Percentiles rank a stretch among this genome's conserved stretches.
These are phyloP conservation scores for Thunnus thynnus DNA, from an alignment of 2,113 vertebrate species.

Conservation along the genomic window DNA sequence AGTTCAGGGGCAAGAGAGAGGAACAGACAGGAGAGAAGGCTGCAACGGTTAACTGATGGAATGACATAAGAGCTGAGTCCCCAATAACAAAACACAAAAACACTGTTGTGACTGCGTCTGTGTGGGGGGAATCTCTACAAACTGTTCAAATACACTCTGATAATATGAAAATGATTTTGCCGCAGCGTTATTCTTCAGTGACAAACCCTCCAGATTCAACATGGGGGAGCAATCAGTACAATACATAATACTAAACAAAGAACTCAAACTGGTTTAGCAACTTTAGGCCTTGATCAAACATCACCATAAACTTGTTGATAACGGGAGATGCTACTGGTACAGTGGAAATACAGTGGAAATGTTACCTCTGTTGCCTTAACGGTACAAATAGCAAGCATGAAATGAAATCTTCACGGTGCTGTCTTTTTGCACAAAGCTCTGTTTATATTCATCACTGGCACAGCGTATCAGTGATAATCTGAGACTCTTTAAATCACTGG, in stretches of 20 bases:
- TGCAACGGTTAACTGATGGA: constrained; percentile 18
- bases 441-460: constrained; percentile 3
- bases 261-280: constrained; percentile 37
- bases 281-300: not conserved
- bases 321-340: constrained; percentile 3
- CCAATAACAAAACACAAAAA: constrained; percentile 8
- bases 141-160: not conserved
- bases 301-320: constrained; percentile 11
- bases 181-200: not conserved
- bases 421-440: not conserved
- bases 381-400: constrained; percentile 17
- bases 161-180: not conserved
- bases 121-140: constrained; percentile 4
- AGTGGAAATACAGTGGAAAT: constrained; percentile 29
- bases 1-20: constrained; percentile 11
- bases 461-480: not conserved
- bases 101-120: not conserved
- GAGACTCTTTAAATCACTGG: not conserved
- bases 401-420: not conserved
- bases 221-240: too few species aligned
- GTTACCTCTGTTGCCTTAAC: constrained; percentile 49
- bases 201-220: too few species aligned
- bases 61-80: not conserved
- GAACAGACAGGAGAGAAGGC: not conserved
- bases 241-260: not conserved